Percentiles rank a stretch among this genome's conserved stretches.
These are phyloP conservation scores for Oxystoma pomonae DNA, from an alignment of 2,888 invertebrate genomes.

Conservation along the genomic window DNA sequence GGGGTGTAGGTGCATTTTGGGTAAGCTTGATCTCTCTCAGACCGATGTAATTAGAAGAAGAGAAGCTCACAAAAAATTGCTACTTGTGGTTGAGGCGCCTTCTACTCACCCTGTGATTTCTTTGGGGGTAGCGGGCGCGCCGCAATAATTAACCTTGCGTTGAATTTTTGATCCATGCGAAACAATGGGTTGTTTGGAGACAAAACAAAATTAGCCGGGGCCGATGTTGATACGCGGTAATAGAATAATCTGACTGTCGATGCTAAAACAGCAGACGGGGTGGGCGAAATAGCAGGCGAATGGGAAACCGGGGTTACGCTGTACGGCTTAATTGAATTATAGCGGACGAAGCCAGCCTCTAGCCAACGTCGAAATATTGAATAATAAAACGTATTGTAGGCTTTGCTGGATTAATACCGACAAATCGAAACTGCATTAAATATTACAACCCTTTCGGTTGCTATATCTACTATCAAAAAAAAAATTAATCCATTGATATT, in stretches of 20 bases:
- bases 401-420: constrained; percentile 37
- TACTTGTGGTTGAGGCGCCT: too few relatives aligned
- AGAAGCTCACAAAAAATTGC: too few relatives aligned
- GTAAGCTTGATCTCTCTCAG: too few relatives aligned
- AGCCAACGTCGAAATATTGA: constrained; percentile 29
- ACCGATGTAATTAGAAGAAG: too few relatives aligned
- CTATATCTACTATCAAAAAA: too few relatives aligned
- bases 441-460: too few relatives aligned
- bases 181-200: constrained; percentile 65
- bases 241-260: constrained; percentile 61
- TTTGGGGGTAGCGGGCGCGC: constrained; percentile 7
- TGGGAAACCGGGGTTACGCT: constrained; percentile 30
- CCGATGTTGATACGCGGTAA: constrained; percentile 65
- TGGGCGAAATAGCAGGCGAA: constrained; percentile 30
- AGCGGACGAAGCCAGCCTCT: constrained; percentile 27
- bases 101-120: too few relatives aligned
- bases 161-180: constrained; percentile 65
- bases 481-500: too few relatives aligned
- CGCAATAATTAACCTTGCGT: constrained; percentile 56
- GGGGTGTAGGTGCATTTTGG: too few relatives aligned
- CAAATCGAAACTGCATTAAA: too few relatives aligned
- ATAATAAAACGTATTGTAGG: constrained; percentile 37
- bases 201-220: constrained; percentile 60
- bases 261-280: constrained; percentile 31
- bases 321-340: constrained; percentile 39